Base-by-base conservation (phyloP, 2,113 vertebrate species). In the Gobio gobio region DNA sequence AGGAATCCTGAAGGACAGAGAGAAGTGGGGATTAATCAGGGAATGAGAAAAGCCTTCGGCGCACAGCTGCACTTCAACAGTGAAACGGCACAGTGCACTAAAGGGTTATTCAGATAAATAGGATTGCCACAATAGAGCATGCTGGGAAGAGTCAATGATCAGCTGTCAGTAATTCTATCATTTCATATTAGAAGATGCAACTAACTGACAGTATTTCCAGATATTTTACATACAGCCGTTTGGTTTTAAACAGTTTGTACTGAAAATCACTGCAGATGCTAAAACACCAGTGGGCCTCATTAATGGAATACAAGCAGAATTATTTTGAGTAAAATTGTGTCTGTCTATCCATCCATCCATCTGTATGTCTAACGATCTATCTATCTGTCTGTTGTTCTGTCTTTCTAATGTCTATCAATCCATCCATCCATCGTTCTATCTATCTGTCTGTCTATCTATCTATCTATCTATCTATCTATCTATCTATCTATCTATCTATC, bases 1-100 rank as follows among this genome's bases (percentile, higher is more conserved):
- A 22, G 98, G 97, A 82, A 99, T 97, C 96, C 98, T 99, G 96
- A 92, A 84, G 95, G 87, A 90, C 78, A 91, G 49, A 92, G 86
- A 83, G 59, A 90, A 7, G n/a, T 10, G 18, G 14, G 76, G 68
- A 47, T 29, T 24, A 61, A 56, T 86, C 13, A 56, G 45, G 51
- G 22, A 78, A 20, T 0, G 1, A n/a, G 22, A 5, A 76, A 83
- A 26, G 43, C 56, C 24, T 13, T 63, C 49, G 10, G 45, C 45
- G 5, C 47, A 49, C 47, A 49, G 47, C 54, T 22, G 54, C 54
- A 33, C 56, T 13, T 22, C 6, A 40, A 13, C 29, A 77, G 24
- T 68, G 74, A 24, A 77, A 61, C 64, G 3, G 54, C 54, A 56
- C 5, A 73, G 47, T 63, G 78, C 78, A 86, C 56, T 63, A 12